Percentiles rank a stretch among this genome's conserved stretches.
Evolutionary conservation across 2,888 invertebrate genomes (phyloP).

Genomic region (Chromoteleia sp.): DNA sequence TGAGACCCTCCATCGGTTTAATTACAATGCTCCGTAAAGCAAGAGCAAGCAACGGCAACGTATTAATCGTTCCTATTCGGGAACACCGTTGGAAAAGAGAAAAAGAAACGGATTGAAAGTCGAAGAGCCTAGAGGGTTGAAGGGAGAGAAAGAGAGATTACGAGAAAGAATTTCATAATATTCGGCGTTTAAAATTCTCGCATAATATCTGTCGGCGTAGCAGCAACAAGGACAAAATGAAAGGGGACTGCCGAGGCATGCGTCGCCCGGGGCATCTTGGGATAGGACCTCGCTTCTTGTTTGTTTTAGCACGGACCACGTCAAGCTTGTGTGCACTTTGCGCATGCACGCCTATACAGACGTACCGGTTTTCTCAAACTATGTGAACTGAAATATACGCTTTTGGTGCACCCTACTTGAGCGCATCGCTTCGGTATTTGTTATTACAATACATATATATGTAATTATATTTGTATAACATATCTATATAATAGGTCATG

Average conservation of each 20-base stretch:
- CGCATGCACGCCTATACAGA: slow-evolving; percentile 50
- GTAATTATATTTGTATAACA: slow-evolving; percentile 39
- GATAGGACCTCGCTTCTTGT: slow-evolving; percentile 81
- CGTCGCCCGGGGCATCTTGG: slow-evolving; percentile 80
- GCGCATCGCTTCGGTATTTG: slow-evolving; percentile 28
- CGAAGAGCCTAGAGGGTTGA: slow-evolving; percentile 63
- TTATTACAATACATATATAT: slow-evolving; percentile 7
- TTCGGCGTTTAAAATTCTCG: slow-evolving; percentile 81
- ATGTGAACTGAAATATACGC: slow-evolving; percentile 50
- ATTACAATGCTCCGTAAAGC: slow-evolving; percentile 75
- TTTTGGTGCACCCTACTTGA: slow-evolving; percentile 40
- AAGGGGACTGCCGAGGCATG: slow-evolving; percentile 75
- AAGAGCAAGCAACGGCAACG: slow-evolving; percentile 73
- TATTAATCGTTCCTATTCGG: slow-evolving; percentile 76
- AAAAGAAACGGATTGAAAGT: slow-evolving; percentile 68
- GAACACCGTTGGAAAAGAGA: slow-evolving; percentile 63
- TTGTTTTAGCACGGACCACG: slow-evolving; percentile 78
- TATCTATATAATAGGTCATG: no score
- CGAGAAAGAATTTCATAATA: slow-evolving; percentile 81
- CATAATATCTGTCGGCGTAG: slow-evolving; percentile 76
- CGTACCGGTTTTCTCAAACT: slow-evolving; percentile 45
- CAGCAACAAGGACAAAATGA: slow-evolving; percentile 71
- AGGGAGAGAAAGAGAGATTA: slow-evolving; percentile 73
- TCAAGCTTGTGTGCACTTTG: slow-evolving; percentile 48
- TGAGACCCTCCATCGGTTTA: slow-evolving; percentile 75